Evolutionary conservation across 2,888 invertebrate genomes (phyloP).

Genomic region (Tachina fera): DNA sequence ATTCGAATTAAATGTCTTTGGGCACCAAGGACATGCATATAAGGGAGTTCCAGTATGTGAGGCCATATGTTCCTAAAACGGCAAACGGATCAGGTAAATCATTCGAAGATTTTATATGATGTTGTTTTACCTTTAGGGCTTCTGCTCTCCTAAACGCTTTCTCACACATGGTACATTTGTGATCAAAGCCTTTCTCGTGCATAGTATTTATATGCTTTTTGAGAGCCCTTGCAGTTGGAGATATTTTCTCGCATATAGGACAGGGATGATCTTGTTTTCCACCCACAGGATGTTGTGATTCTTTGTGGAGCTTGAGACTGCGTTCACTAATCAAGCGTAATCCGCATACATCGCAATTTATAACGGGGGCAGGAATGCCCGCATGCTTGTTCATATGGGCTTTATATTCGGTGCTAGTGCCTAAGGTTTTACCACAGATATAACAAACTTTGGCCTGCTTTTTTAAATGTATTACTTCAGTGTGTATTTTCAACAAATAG

Average conservation of each 20-base stretch:
- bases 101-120: no score
- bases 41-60: constrained; percentile 78
- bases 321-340: constrained; percentile 77
- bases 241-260: constrained; percentile 79
- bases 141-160: constrained; percentile 81
- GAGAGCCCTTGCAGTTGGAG: constrained; percentile 80
- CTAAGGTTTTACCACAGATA: constrained; percentile 80
- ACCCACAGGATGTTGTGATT: constrained; percentile 79
- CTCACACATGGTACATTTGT: constrained; percentile 80
- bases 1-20: constrained; percentile 79
- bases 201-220: constrained; percentile 80
- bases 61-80: constrained; percentile 79
- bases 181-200: constrained; percentile 78
- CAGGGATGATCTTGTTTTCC: constrained; percentile 78
- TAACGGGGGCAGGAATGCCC: constrained; percentile 75
- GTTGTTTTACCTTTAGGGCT: constrained; percentile 12
- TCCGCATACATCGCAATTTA: constrained; percentile 80
- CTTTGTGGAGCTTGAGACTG: constrained; percentile 78
- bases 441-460: constrained; percentile 80
- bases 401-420: constrained; percentile 77
- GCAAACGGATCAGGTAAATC: background rate
- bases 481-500: constrained; percentile 76
- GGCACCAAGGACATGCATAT: constrained; percentile 79
- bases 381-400: constrained; percentile 80
- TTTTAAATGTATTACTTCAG: constrained; percentile 78